Evolutionary conservation across 64 coral and sea anemone genomes (phyloP).

Genomic region (Astreopora myriophthalma): DNA sequence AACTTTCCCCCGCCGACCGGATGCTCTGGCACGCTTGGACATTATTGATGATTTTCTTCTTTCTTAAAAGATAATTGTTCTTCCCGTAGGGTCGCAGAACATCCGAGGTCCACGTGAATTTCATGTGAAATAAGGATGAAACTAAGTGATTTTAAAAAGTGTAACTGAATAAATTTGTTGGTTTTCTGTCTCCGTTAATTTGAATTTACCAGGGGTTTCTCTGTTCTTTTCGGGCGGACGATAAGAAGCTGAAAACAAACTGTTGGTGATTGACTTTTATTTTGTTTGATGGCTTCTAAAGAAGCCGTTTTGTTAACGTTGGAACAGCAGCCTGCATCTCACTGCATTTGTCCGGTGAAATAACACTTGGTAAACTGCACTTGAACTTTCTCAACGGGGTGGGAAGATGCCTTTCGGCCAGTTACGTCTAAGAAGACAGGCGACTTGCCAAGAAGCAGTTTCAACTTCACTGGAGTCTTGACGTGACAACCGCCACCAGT

Average conservation of each 20-base stretch:
- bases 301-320: neutral
- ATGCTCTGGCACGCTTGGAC: neutral
- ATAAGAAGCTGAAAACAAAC: no score
- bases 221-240: neutral
- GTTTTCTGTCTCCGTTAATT: neutral
- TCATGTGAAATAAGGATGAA: neutral
- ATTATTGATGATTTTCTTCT: neutral
- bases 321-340: no score
- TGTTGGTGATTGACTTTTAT: neutral
- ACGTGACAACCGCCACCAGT: neutral
- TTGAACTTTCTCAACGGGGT: neutral
- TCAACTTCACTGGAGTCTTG: neutral
- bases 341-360: no score
- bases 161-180: neutral
- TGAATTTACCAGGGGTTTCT: neutral
- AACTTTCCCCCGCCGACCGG: no score
- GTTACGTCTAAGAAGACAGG: neutral
- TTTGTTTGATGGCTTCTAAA: neutral
- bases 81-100: neutral
- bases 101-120: neutral
- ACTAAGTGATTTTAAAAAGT: neutral
- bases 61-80: neutral
- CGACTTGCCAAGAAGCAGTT: neutral
- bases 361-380: neutral
- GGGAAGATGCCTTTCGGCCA: neutral